Evolutionary conservation across 2,797 vertebrate species (phyloP).

Genomic region (Sebastes cheni): DNA sequence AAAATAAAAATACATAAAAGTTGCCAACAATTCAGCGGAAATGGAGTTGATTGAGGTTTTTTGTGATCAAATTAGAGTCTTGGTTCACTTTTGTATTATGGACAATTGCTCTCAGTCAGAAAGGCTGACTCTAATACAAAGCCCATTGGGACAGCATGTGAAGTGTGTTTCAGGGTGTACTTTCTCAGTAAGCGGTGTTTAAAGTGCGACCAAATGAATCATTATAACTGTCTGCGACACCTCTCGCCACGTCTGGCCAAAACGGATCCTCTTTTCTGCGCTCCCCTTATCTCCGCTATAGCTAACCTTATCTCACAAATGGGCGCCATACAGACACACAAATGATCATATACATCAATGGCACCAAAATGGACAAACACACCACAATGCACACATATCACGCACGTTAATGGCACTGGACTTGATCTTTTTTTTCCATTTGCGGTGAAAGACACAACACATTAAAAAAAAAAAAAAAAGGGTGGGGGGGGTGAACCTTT

Average conservation of each 20-base stretch:
- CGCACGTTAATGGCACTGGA: slow-evolving; percentile 63
- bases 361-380: slow-evolving; percentile 57
- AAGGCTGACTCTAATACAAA: neutral
- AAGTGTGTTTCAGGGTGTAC: slow-evolving; percentile 21
- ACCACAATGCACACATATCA: slow-evolving; percentile 56
- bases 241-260: slow-evolving; percentile 58
- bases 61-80: neutral
- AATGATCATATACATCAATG: slow-evolving; percentile 68
- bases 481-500: neutral
- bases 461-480: slow-evolving; percentile 43
- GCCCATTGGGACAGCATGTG: neutral
- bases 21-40: neutral
- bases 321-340: slow-evolving; percentile 62
- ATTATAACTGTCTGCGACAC: slow-evolving; percentile 53
- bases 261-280: slow-evolving; percentile 65
- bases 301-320: slow-evolving; percentile 73
- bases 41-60: neutral
- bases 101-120: neutral
- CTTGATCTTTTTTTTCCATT: slow-evolving; percentile 79
- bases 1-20: neutral
- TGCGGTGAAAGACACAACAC: slow-evolving; percentile 67
- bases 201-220: slow-evolving; percentile 55
- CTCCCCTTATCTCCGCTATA: slow-evolving; percentile 59
- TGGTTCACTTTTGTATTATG: neutral
- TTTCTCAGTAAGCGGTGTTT: slow-evolving; percentile 43